These are phyloP conservation scores for Nymphicus hollandicus DNA, from an alignment of 2,113 vertebrate species.

Conservation along the genomic window DNA sequence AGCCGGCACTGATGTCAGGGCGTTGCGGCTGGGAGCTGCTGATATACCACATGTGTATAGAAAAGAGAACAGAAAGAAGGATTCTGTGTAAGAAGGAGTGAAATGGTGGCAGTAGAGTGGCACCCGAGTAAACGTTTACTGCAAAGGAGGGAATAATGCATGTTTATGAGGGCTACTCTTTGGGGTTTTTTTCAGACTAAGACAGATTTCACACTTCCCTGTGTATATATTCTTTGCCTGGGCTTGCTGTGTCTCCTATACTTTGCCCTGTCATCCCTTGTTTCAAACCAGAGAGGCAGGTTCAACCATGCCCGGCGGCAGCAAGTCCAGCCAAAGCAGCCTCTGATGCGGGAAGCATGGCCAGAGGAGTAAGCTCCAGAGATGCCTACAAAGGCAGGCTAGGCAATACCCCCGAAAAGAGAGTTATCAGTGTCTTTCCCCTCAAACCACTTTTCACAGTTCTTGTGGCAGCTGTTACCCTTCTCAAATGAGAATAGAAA, in stretches of 20 bases:
- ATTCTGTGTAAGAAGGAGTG: background rate
- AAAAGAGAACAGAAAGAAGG: background rate
- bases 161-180: background rate
- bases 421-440: background rate
- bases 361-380: background rate
- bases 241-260: background rate
- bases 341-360: rapidly evolving
- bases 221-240: background rate
- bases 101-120: background rate
- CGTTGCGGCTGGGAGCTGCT: background rate
- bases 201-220: background rate
- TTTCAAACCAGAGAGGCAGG: background rate
- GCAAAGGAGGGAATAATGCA: background rate
- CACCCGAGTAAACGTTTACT: background rate
- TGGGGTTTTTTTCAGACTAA: background rate
- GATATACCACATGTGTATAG: background rate
- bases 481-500: background rate
- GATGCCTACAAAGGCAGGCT: background rate
- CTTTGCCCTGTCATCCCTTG: background rate
- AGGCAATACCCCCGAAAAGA: background rate
- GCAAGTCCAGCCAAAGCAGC: background rate
- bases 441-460: background rate
- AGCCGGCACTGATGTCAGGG: background rate
- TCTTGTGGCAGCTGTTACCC: background rate
- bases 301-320: background rate